Base-by-base conservation (phyloP, 2,888 invertebrate genomes). In the Drosophila imparisetae region DNA sequence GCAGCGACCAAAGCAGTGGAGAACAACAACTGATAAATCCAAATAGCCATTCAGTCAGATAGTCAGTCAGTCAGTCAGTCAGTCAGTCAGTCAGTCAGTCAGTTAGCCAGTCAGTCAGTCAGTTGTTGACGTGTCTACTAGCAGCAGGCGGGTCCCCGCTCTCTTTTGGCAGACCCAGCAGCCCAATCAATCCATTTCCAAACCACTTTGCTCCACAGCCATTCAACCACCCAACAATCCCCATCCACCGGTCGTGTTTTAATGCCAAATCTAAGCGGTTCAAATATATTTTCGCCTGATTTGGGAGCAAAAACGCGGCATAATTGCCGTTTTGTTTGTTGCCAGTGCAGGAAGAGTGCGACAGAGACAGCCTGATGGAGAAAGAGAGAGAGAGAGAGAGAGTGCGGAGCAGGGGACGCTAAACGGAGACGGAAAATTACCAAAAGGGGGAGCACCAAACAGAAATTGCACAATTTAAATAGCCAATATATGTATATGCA, bases 221-320 rank as follows among this genome's bases (percentile, higher is more conserved):
- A 36, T 32, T 30, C 55, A 75, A 4, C 53, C 64, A 68, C 36
- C 55, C 50, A 61, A 30, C 60, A 48, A 49, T 32, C 32, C 2
- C 72, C 63, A 71, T 48, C 63, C 67, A 58, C 61, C 50, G 70
- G 66, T 79, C 73, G 81, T 75, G 75, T 75, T 80, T 83, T 84
- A 79, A 83, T 84, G 82, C 82, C 84, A 86, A 82, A 86, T 89
- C 89, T 89, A 87, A 90, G 85, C 90, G 86, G 63, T 80, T 81
- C 87, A 83, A 89, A 90, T 90, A 90, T 89, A 89, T 90, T 86
- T 88, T 66, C 75, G 77, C 62, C 74, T 72, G 75, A 72, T 88
- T 90, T 88, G 88, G 72, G 78, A 89, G 88, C 86, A 81, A 80
- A 80, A 80, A 78, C 84, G 89, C 90, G 84, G 89, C 87, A 88